A percentile compares a stretch with the other conserved stretches of the same genome.
Evolutionary conservation across 2,797 vertebrate genomes (phyloP).

Genomic region (Synaphobranchus kaupii): DNA sequence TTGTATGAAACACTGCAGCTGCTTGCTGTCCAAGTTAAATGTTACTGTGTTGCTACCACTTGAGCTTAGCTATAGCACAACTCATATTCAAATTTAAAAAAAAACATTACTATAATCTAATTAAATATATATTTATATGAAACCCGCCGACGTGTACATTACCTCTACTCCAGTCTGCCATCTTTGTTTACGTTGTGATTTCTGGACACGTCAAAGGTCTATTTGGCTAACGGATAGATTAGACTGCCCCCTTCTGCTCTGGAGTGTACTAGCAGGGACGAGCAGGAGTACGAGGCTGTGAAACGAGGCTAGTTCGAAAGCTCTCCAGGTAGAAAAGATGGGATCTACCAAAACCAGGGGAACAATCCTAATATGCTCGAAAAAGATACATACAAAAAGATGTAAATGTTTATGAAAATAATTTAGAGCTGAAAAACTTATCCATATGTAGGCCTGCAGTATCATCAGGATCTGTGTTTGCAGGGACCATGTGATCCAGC

Average conservation of each 20-base stretch:
- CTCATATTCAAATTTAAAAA: not conserved
- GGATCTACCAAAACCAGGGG: too few relatives aligned
- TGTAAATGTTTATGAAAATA: too few relatives aligned
- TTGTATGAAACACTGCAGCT: conserved; percentile 66
- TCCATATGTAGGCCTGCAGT: too few relatives aligned
- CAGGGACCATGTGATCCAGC: too few relatives aligned
- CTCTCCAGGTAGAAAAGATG: too few relatives aligned
- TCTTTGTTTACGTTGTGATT: conserved; percentile 46
- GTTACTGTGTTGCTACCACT: not conserved
- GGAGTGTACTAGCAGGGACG: not conserved
- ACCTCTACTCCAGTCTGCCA: conserved; percentile 73
- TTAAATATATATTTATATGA: not conserved
- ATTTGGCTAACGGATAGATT: not conserved
- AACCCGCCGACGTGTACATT: conserved; percentile 60
- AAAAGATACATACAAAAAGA: too few relatives aligned
- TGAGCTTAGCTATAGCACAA: not conserved
- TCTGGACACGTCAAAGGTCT: not conserved
- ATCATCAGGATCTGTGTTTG: too few relatives aligned
- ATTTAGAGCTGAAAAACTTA: too few relatives aligned
- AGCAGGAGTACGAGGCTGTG: too few relatives aligned
- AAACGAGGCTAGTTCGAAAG: too few relatives aligned
- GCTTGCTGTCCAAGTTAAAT: conserved; percentile 61
- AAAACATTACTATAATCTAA: not conserved
- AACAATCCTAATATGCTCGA: too few relatives aligned
- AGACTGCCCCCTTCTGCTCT: not conserved